Base-by-base conservation (phyloP, 2,888 invertebrate genomes). In the Xanthorhoe spadicearia region DNA sequence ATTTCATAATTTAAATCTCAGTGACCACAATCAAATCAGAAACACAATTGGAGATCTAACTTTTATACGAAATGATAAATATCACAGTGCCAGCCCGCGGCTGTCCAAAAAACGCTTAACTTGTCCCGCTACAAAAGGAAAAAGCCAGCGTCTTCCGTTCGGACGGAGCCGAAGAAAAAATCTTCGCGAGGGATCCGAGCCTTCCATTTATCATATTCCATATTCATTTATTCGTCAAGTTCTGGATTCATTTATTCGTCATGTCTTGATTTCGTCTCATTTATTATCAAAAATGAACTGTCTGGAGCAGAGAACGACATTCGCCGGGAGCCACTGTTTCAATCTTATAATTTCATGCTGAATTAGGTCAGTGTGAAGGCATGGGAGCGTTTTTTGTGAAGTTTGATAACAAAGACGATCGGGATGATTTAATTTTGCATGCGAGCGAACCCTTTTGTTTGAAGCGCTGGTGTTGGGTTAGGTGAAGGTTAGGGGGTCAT, bases 231-330 rank as follows among this genome's bases (percentile, higher is more conserved):
- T 93, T 93, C 93, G 93, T 93, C 93, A 92, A 93, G 93, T 93
- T 91, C 93, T 92, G 92, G 93, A 93, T 93, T 93, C 93, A 93
- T 93, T 93, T 93, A 93, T 93, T 93, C 93, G 93, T 93, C 93
- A 92, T 90, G 92, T 93, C 93, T 93, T 93, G 93, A 93, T 93
- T 93, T 93, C 93, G 88, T 92, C 92, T 93, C 93, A 93, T 93
- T 93, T 93, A 93, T 93, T 93, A 93, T 93, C 93, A 93, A 93
- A 93, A 93, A 93, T 93, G 93, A 93, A 92, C 93, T 93, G 93
- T 93, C 93, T 87, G 79, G 78, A 88, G 84, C 93, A 93, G 90
- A 87, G 82, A 82, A 86, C 84, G 87, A 88, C 89, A 84, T 85
- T 84, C 84, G 86, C 84, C 85, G 79, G 81, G 83, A 86, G 89